Base-by-base conservation (phyloP, 2,797 vertebrate species). In the Alectoris magna region DNA sequence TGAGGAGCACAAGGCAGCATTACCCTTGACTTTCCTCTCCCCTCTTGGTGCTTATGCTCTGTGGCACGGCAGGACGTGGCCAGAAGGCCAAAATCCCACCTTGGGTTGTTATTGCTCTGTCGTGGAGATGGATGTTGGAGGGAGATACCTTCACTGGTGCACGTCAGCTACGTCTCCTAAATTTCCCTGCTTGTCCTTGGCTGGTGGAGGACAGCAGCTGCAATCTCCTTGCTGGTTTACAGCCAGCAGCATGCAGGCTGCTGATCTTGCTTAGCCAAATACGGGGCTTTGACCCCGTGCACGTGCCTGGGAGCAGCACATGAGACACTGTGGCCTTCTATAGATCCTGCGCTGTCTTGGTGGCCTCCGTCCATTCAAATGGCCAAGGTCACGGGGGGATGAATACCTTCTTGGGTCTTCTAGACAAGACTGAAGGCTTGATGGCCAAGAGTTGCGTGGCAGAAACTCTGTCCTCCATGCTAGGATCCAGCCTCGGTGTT, bases 151-250 rank as follows among this genome's bases (percentile, higher is more conserved):
- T 77, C 62, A 10, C n/a, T 64, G 80, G 43, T 53, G 84, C 68
- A 0, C 2, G 13, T 51, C 92, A 77, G 75, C 43, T 10, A 49
- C 41, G 24, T 29, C 87, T 90, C 77, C 86, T 87, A 73, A 62
- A 80, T 91, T 82, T 87, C 78, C 43, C 44, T 23, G 26, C 6
- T 39, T 79, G 91, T 95, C 95, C 95, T 94, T 95, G 93, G 78
- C 91, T 91, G 7, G 5, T 1, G 46, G 88, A 91, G 55, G 88
- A 58, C 75, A 38, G 85, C 81, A 88, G 84, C 71, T 77, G 66
- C 90, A 64, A 77, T 87, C 90, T 95, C 83, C 88, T 76, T 22
- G 36, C 67, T 94, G 93, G 86, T 91, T 85, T 41, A 15, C 58
- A 82, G 94, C 88, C 93, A 94, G 78, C 86, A 91, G 58, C 48